Evolutionary conservation across 2,113 vertebrate species (phyloP), one percentile per base, ranked within the genome.

Genomic region (Nettapus auritus): DNA sequence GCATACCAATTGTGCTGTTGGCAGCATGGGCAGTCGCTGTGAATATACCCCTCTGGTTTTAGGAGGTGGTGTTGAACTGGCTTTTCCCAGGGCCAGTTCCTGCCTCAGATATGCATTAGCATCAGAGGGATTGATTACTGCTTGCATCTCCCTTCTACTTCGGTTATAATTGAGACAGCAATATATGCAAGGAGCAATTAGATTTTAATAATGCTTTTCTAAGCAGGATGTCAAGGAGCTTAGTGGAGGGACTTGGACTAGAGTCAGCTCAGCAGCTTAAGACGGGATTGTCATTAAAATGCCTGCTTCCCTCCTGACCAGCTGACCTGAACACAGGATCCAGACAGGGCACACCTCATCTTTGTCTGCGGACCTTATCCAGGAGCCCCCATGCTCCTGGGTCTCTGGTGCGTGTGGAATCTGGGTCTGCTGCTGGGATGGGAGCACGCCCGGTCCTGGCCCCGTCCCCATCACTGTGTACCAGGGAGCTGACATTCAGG

Each of bases 181-280:
- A 86, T 87, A 59, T 79, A 85, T 66, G 77, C 88, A 80, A 46
- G 67, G 71, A 92, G 83, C 78, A 93, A 90, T 96, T 96, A 93
- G 82, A 83, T 92, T 94, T 94, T 87, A 85, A 86, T 97, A 96
- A 89, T 95, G n/a, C 66, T 93, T 95, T 96, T 82, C 83, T 92
- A 96, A 96, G 91, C 80, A 95, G 80, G 86, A 91, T 93, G 76
- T 90, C 79, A 94, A 88, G 90, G 76, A 93, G 74, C 86, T 94
- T 92, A 96, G 77, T 79, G 80, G 69, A 87, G 84, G 86, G 77
- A 82, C 74, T 90, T 90, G 86, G 79, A 18, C 44, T 79, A 44
- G 36, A 93, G 73, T 92, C 94, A 96, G 90, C 81, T 86, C 68
- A 68, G 42, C 11, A 0, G 90, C 62, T 82, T 88, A 93, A 48